Base-by-base conservation (phyloP, 2,113 vertebrate species). In the Danionella cerebrum region DNA sequence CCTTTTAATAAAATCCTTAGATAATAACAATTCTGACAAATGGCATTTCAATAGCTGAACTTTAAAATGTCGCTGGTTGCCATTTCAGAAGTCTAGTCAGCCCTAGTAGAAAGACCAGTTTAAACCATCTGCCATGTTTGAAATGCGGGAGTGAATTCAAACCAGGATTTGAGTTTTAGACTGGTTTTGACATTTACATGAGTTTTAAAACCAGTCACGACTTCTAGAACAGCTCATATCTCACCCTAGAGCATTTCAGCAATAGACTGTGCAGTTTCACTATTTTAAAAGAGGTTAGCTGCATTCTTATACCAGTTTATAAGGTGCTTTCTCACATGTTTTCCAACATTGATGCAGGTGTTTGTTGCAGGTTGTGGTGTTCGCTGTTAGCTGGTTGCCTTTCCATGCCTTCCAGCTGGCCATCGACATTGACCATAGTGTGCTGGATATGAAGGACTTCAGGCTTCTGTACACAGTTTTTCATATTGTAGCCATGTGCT, bases 401-500 rank as follows among this genome's bases (percentile, higher is more conserved):
- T 91, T 97, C 31, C 90, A 98, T 1, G 91, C 91, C 0, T 96
- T 98, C 81, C 95, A 98, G 58, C 77, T 98, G 2, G 92, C 93
- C 0, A 89, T 89, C 2, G 95, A 98, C 85, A 94, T 97, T 25
- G 89, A 96, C 79, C 91, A 79, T 79, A 85, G 84, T 0, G 85
- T 97, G 25, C 73, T 87, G 35, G 81, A 90, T 69, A 86, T 94
- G 84, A 90, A 90, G 63, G 92, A 97, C 74, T 98, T 94, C 77
- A 91, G 92, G 71, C 86, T 98, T 57, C 89, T 98, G 70, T 98
- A 93, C 85, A 98, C 94, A 0, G 80, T 92, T 64, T 90, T 96
- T 74, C 95, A 98, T 0, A 91, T 97, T 9, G 80, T 94, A 6
- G 94, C 95, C 2, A 97, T 98, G 95, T 97, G 94, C 73, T 96